A percentile compares a stretch with the other conserved stretches of the same genome.
Evolutionary conservation across 2,113 vertebrate species (phyloP).

Genomic region (Chlamydotis undulata): DNA sequence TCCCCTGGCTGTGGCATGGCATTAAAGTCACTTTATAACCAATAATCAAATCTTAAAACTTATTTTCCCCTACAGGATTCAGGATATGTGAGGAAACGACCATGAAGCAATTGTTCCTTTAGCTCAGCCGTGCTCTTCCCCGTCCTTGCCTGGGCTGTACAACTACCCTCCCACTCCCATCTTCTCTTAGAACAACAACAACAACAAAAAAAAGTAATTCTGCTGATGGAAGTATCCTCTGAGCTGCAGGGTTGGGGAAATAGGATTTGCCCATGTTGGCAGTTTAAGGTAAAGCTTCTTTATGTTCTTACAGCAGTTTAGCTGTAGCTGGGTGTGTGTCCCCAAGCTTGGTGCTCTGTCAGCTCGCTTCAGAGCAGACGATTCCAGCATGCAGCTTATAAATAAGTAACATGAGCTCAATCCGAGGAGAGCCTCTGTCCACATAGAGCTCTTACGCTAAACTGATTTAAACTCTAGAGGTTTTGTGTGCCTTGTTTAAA

Average conservation of each 20-base stretch:
- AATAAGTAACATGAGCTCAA: neutral
- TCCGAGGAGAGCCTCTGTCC: neutral
- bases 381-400: neutral
- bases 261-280: neutral
- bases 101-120: neutral
- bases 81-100: neutral
- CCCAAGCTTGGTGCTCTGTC: neutral
- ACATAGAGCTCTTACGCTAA: neutral
- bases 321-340: neutral
- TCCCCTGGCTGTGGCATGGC: neutral
- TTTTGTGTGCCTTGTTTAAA: neutral
- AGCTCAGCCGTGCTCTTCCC: neutral
- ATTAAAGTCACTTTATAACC: neutral
- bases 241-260: neutral
- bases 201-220: neutral
- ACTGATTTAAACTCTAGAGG: neutral
- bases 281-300: constrained; percentile 11
- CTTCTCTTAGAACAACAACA: neutral
- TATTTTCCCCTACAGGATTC: neutral
- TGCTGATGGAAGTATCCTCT: neutral
- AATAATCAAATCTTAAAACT: neutral
- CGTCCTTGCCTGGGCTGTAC: neutral
- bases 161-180: neutral
- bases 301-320: neutral
- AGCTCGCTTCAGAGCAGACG: neutral